These are phyloP conservation scores for Haemorhous mexicanus DNA, from an alignment of 2,113 vertebrate species.

Conservation along the genomic window DNA sequence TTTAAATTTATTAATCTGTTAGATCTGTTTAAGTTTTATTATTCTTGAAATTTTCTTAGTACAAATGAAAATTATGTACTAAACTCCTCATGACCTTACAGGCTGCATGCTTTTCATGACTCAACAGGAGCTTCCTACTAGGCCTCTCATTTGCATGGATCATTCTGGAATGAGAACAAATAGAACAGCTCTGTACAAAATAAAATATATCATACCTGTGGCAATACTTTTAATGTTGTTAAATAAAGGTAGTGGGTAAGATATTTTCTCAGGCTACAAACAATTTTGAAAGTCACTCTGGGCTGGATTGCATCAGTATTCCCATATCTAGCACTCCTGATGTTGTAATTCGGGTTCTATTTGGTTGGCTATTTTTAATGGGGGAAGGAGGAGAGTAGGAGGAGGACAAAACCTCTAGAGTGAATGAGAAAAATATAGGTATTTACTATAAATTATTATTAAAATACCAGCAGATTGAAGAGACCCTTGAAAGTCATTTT, in stretches of 20 bases:
- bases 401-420: neutral
- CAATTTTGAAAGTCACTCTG: neutral
- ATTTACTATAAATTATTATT: neutral
- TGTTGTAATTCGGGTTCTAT: neutral
- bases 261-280: neutral
- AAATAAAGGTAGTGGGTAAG: neutral
- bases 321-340: neutral
- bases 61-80: neutral
- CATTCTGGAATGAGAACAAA: neutral
- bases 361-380: neutral
- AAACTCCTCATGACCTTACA: neutral
- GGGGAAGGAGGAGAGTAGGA: fast-evolving
- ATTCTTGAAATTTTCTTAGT: neutral
- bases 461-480: neutral
- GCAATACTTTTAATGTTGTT: neutral
- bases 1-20: neutral
- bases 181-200: neutral
- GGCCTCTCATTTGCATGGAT: neutral
- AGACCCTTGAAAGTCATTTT: neutral
- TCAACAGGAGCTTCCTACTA: neutral
- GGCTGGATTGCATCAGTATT: neutral
- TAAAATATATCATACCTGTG: neutral
- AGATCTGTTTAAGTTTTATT: neutral
- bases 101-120: neutral
- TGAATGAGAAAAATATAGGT: neutral